Evolutionary conservation across 2,888 invertebrate genomes (phyloP), one percentile per base, ranked within the genome.

Genomic region (Apamea monoglypha): DNA sequence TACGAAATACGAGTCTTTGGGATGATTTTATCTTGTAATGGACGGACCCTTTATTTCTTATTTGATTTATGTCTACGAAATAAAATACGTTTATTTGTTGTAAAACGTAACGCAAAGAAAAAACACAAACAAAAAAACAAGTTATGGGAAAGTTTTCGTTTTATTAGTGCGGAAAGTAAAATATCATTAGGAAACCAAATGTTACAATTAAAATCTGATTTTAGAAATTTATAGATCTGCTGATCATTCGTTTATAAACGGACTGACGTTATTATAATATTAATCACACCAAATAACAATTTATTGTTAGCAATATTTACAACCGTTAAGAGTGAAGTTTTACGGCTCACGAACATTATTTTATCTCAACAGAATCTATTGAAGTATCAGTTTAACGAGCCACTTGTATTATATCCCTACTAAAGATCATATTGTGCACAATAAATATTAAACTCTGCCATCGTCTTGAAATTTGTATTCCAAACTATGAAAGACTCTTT

Each of bases 11-110:
- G 53, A 56, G 18, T 14, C 2, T 32, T 70, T 64, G 25, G 61
- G 53, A n/a, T 36, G 64, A n/a, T 29, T 74, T 78, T 47, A 56
- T 74, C 40, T 71, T 50, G 32, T 81, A 68, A 79, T 40, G 61
- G n/a, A 5, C 32, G 14, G 36, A 40, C 16, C n/a, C 18, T 70
- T 77, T 56, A 29, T 16, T 73, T 67, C 53, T 47, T 63, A 32
- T 67, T 63, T 40, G 8, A 53, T 50, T 80, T 32, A 16, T 59
- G 63, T 53, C n/a, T 40, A 29, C 53, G 8, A 36, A 64, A 36
- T 4, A 64, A 36, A 36, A 64, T 64, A 12, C 25, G 5, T 25
- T 25, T 12, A 25, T 25, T 64, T 64, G 5, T 5, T 5, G 5
- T 21, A 36, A 36, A 64, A 64, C 64, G 12, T 12, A 10, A 21